Evolutionary conservation across 2,113 vertebrate genomes (phyloP).

Genomic region (Serinus canaria): DNA sequence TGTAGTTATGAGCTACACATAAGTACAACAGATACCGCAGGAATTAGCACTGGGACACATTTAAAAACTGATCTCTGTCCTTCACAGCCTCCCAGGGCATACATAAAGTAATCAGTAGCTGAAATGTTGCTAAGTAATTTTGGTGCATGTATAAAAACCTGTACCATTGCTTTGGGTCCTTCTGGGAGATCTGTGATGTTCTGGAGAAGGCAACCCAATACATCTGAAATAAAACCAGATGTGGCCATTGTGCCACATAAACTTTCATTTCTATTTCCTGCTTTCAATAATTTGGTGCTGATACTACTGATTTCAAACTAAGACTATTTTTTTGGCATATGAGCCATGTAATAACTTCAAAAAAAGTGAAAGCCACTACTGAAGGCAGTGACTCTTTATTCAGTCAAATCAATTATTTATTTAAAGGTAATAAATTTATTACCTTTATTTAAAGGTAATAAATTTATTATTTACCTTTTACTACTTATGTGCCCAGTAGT

Average conservation of each 20-base stretch:
- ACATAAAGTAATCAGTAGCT: background rate
- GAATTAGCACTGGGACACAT: background rate
- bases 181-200: background rate
- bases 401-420: background rate
- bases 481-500: background rate
- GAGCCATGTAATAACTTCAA: background rate
- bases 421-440: no score
- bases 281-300: background rate
- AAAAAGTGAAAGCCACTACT: background rate
- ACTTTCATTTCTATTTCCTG: background rate
- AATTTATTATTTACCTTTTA: no score
- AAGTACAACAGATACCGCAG: background rate
- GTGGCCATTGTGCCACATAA: background rate
- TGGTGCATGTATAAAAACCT: background rate
- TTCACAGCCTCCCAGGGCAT: background rate
- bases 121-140: background rate
- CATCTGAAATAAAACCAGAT: background rate
- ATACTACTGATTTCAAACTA: background rate
- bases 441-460: no score
- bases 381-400: background rate
- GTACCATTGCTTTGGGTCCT: background rate
- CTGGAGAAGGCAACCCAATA: background rate
- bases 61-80: background rate
- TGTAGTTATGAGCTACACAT: accelerated
- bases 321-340: background rate